Evolutionary conservation across 2,113 vertebrate species (phyloP).

Genomic region (Nothoprocta perdicaria): DNA sequence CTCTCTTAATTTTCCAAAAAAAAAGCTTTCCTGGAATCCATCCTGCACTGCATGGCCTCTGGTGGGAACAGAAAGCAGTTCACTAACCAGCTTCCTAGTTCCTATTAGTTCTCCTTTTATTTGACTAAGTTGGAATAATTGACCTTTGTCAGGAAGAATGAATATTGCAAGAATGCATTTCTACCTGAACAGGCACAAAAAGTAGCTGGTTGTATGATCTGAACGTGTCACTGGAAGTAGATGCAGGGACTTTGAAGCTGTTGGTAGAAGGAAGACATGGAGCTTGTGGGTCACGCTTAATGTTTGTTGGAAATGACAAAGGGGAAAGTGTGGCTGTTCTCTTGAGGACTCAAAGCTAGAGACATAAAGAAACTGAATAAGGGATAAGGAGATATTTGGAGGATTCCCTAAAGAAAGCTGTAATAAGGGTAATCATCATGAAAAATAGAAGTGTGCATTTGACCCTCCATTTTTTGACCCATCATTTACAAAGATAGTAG

Average conservation of each 20-base stretch:
- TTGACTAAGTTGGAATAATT: background rate
- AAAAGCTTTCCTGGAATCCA: constrained; percentile 44
- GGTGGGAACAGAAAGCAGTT: constrained; percentile 13
- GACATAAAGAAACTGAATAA: background rate
- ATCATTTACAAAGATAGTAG: background rate
- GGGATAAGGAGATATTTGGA: background rate
- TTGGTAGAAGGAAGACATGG: background rate
- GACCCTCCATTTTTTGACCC: background rate
- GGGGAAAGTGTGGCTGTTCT: background rate
- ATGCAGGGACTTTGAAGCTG: background rate
- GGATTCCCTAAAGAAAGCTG: background rate
- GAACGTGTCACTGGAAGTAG: background rate
- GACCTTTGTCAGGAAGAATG: background rate
- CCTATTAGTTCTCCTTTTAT: background rate
- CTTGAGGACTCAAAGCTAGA: background rate
- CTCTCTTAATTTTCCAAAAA: constrained; percentile 47
- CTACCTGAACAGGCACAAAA: background rate
- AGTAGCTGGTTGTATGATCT: background rate
- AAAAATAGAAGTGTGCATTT: background rate
- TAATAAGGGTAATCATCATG: background rate
- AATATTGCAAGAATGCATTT: background rate
- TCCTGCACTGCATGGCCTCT: constrained; percentile 32
- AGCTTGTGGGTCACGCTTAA: background rate
- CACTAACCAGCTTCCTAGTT: background rate
- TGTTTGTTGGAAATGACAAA: background rate